Conservation (phyloP, 2,888 invertebrate genomes). For the Euspilapteryx auroguttella region DNA sequence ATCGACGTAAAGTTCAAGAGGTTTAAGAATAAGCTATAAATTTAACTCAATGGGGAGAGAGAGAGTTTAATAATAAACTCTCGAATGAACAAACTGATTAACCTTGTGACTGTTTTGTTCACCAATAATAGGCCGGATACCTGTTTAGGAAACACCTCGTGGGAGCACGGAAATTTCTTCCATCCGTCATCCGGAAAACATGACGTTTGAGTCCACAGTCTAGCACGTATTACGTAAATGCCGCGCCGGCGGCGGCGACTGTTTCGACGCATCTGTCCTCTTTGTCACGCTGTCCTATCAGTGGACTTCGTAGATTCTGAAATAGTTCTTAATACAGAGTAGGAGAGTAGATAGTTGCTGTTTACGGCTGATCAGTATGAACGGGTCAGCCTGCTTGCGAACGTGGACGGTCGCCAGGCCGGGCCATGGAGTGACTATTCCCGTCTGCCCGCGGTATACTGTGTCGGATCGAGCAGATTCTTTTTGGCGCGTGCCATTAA, state of each 20-base stretch:
- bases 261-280: conserved; percentile 36
- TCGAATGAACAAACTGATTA: too few species aligned
- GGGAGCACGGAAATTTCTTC: too few species aligned
- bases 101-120: conserved; percentile 17
- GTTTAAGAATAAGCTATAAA: too few species aligned
- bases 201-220: conserved; percentile 44
- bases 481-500: conserved; percentile 36
- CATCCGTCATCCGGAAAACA: conserved; percentile 46
- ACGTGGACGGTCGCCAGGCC: conserved; percentile 55
- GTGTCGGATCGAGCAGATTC: conserved; percentile 34
- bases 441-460: conserved; percentile 45
- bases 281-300: conserved; percentile 18
- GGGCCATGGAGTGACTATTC: conserved; percentile 54
- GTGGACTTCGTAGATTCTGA: too few species aligned
- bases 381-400: too few species aligned
- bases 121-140: conserved; percentile 23
- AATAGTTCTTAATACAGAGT: too few species aligned
- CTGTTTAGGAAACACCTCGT: too few species aligned
- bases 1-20: too few species aligned
- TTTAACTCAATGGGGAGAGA: too few species aligned
- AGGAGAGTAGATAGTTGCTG: too few species aligned
- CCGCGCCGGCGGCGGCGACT: conserved; percentile 42
- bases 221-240: conserved; percentile 53
- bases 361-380: too few species aligned
- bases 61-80: too few species aligned